These are phyloP conservation scores for Rapana venosa DNA, from an alignment of 2,888 invertebrate species.

Conservation along the genomic window DNA sequence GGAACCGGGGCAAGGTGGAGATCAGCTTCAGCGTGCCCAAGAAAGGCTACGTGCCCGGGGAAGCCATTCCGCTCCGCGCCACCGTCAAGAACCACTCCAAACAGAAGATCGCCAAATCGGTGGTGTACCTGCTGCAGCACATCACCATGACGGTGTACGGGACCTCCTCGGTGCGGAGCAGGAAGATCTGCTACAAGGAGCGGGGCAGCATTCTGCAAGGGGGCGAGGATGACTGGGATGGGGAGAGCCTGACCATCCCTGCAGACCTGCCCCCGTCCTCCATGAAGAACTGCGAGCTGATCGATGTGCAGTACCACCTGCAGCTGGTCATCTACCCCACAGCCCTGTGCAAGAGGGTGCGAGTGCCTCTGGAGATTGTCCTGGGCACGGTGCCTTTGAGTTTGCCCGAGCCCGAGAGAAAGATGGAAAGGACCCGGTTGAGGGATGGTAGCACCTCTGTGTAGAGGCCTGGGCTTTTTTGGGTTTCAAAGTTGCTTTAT, in stretches of 20 bases:
- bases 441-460: neutral
- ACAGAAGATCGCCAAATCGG: neutral
- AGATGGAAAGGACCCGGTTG: too few species aligned
- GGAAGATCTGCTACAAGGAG: neutral
- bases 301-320: slow-evolving; percentile 2
- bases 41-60: neutral
- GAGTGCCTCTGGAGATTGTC: neutral
- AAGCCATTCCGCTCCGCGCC: neutral
- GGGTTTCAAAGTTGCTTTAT: neutral
- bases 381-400: neutral
- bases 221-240: neutral
- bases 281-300: neutral
- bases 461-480: neutral
- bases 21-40: neutral
- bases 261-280: neutral
- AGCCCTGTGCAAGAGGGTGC: neutral
- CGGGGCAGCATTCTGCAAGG: neutral
- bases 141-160: neutral
- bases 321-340: neutral
- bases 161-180: neutral
- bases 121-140: neutral
- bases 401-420: neutral
- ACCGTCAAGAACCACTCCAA: neutral
- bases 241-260: neutral
- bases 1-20: neutral